A percentile compares a stretch with the other conserved stretches of the same genome.
Conservation (phyloP, 2,113 vertebrate species). For the Paramisgurnus dabryanus region DNA sequence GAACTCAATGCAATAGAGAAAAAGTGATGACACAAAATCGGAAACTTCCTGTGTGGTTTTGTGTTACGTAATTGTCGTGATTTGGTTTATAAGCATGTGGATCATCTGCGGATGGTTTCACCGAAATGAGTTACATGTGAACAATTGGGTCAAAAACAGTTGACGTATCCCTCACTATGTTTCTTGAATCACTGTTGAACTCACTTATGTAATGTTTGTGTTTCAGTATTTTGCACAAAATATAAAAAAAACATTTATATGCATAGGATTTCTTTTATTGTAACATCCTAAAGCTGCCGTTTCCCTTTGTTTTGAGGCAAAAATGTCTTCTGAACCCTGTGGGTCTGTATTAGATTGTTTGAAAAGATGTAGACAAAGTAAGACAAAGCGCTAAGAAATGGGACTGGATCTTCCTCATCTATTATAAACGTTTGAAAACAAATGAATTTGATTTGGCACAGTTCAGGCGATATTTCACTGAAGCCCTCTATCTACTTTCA, state of each 20-base stretch:
- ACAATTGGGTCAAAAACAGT: neutral
- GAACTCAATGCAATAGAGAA: constrained; percentile 3
- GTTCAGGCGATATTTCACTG: constrained; percentile 3
- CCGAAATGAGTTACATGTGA: neutral
- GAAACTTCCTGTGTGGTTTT: neutral
- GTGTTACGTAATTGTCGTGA: neutral
- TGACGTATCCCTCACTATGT: neutral
- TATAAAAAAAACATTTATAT: neutral
- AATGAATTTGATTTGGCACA: constrained; percentile 21
- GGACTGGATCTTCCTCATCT: neutral
- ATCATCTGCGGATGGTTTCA: neutral
- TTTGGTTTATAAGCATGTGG: neutral
- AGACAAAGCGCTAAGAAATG: neutral
- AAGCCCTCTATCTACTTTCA: neutral
- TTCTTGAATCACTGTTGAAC: neutral
- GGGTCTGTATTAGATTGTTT: neutral
- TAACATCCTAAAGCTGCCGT: neutral
- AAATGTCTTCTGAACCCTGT: neutral
- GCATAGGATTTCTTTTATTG: neutral
- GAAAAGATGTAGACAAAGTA: constrained; percentile 14
- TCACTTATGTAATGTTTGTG: neutral
- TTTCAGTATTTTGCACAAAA: neutral
- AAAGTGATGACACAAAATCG: constrained; percentile 13
- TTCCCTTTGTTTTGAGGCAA: neutral
- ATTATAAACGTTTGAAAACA: constrained; percentile 17